phyloP scores from a whole-genome alignment of 2,797 vertebrate genomes.

The Ciconia nigra region DNA sequence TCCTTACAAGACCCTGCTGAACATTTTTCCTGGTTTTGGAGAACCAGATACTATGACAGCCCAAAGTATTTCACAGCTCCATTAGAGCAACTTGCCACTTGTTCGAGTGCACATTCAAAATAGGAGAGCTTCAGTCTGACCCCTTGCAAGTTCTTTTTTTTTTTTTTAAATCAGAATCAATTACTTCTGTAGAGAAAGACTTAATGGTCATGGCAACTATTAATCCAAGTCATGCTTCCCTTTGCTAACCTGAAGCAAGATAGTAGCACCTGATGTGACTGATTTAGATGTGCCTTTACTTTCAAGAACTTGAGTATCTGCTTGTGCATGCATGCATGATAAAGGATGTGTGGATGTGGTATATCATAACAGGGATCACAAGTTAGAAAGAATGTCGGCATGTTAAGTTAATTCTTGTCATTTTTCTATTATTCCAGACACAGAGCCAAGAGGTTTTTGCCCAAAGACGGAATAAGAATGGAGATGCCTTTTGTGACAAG shows the following conservation, averaged over 20 bases:
- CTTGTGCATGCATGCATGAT: background rate
- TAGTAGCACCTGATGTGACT: background rate
- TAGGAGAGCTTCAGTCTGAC: background rate
- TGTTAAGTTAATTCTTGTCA: background rate
- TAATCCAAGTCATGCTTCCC: background rate
- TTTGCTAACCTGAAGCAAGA: background rate
- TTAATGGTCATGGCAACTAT: background rate
- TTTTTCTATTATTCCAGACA: background rate
- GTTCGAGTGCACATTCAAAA: background rate
- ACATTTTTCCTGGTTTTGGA: conserved; percentile 9
- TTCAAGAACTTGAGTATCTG: background rate
- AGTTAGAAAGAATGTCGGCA: background rate
- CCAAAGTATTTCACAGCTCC: background rate
- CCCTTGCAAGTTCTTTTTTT: background rate
- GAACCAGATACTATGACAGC: background rate
- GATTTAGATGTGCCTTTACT: background rate
- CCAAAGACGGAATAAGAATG: background rate
- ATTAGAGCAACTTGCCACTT: background rate
- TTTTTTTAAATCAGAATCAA: background rate
- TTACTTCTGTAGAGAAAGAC: background rate
- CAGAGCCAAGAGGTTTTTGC: background rate
- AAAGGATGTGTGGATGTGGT: background rate
- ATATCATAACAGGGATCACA: fast-evolving
- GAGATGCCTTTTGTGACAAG: background rate
- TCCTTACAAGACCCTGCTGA: background rate